Evolutionary conservation across 2,113 vertebrate species (phyloP).

Genomic region (Ondatra zibethicus): DNA sequence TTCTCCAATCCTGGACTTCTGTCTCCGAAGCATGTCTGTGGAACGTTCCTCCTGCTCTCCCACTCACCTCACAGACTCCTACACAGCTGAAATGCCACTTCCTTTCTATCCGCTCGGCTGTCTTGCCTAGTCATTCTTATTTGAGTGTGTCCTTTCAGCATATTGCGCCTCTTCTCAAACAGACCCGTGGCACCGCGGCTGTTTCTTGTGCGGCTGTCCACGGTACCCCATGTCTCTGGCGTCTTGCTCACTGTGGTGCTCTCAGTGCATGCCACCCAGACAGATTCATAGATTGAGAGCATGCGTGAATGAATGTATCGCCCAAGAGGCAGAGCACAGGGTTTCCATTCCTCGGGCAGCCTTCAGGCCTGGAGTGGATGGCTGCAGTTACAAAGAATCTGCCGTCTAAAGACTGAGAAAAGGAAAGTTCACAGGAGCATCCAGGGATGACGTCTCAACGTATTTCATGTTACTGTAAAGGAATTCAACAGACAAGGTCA

Average conservation of each 20-base stretch:
- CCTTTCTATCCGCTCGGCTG: neutral
- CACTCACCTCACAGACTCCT: neutral
- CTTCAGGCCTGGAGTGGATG: neutral
- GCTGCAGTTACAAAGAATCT: neutral
- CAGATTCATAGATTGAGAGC: neutral
- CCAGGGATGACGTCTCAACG: neutral
- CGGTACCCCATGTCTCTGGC: neutral
- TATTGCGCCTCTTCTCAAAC: neutral
- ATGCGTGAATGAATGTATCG: neutral
- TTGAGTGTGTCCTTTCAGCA: neutral
- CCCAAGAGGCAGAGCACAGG: no score
- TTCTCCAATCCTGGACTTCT: neutral
- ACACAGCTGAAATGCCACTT: slow-evolving; percentile 27
- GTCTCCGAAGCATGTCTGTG: neutral
- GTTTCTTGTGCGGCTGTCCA: neutral
- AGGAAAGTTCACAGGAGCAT: neutral
- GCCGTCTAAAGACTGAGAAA: neutral
- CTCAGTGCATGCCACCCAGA: no score
- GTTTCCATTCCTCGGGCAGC: rapidly evolving
- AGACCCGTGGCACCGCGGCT: rapidly evolving
- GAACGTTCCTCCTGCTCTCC: neutral
- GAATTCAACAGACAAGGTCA: neutral
- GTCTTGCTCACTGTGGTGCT: neutral
- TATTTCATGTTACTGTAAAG: neutral
- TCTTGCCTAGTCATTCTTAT: neutral